phyloP scores from a whole-genome alignment of 2,797 vertebrate genomes.

The Labeo calbasu region DNA sequence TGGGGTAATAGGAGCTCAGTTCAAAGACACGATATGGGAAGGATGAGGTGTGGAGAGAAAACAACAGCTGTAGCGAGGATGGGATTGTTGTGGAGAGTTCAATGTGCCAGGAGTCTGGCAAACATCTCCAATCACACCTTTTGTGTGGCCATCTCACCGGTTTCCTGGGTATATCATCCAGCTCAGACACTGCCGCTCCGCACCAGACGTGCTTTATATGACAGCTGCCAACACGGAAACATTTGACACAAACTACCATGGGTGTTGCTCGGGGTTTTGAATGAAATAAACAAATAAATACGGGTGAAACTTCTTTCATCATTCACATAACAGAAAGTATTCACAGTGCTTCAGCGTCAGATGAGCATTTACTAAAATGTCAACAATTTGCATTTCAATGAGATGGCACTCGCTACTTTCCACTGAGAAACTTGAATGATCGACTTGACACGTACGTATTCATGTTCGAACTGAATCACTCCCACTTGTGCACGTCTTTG shows the following conservation, averaged over 20 bases:
- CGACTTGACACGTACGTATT: constrained; percentile 30
- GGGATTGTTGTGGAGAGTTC: constrained; percentile 64
- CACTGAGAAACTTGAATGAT: constrained; percentile 18
- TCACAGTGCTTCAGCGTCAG: neutral
- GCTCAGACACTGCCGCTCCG: neutral
- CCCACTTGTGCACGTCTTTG: constrained; percentile 31
- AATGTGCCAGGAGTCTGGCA: constrained; percentile 67
- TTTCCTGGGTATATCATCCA: constrained; percentile 38
- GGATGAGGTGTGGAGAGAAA: constrained; percentile 55
- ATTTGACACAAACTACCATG: neutral
- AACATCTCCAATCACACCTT: constrained; percentile 64
- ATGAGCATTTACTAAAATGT: constrained; percentile 18
- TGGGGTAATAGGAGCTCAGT: constrained; percentile 43
- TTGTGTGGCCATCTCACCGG: constrained; percentile 36
- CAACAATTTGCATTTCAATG: constrained; percentile 33
- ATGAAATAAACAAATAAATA: constrained; percentile 24
- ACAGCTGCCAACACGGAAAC: constrained; percentile 6
- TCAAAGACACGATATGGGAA: constrained; percentile 41
- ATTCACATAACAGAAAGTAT: neutral
- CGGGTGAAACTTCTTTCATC: constrained; percentile 14
- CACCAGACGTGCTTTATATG: neutral
- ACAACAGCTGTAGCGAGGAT: constrained; percentile 74
- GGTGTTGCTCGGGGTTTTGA: constrained; percentile 16
- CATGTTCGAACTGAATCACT: constrained; percentile 8
- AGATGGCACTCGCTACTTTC: neutral